These are phyloP conservation scores for Tenthredo livida DNA, from an alignment of 2,888 invertebrate species.

Conservation along the genomic window DNA sequence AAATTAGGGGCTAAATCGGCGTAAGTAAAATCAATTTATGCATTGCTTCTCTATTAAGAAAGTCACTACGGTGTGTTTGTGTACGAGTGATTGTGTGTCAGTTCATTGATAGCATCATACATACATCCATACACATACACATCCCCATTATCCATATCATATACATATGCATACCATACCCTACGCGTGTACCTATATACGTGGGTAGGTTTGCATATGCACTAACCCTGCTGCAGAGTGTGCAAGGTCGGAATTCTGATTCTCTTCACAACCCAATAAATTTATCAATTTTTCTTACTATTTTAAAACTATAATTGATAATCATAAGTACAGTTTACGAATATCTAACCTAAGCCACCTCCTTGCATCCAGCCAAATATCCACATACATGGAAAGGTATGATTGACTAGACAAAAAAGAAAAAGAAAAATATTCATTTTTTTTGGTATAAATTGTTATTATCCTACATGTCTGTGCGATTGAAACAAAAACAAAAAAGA, in stretches of 20 bases:
- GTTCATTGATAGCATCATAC: constrained; percentile 47
- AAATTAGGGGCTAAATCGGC: constrained; percentile 19
- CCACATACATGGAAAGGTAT: background rate
- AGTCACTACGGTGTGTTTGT: constrained; percentile 9
- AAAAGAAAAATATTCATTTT: background rate
- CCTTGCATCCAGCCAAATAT: background rate
- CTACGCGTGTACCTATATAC: background rate
- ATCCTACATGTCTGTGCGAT: background rate
- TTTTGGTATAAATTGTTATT: background rate
- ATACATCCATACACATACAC: background rate
- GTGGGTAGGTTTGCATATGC: constrained; percentile 27
- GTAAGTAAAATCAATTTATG: constrained; percentile 30
- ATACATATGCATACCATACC: background rate
- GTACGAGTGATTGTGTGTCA: constrained; percentile 22
- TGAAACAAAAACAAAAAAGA: background rate
- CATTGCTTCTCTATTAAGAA: background rate
- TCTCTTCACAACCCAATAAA: background rate
- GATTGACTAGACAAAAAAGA: background rate
- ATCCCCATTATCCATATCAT: background rate
- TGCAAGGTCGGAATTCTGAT: constrained; percentile 8
- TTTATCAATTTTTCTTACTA: background rate
- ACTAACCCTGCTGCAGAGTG: constrained; percentile 33
- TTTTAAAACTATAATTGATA: background rate
- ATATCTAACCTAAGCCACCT: background rate
- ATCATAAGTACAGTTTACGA: background rate